phyloP scores from a whole-genome alignment of 2,113 vertebrate species.

The Callionymus lyra region DNA sequence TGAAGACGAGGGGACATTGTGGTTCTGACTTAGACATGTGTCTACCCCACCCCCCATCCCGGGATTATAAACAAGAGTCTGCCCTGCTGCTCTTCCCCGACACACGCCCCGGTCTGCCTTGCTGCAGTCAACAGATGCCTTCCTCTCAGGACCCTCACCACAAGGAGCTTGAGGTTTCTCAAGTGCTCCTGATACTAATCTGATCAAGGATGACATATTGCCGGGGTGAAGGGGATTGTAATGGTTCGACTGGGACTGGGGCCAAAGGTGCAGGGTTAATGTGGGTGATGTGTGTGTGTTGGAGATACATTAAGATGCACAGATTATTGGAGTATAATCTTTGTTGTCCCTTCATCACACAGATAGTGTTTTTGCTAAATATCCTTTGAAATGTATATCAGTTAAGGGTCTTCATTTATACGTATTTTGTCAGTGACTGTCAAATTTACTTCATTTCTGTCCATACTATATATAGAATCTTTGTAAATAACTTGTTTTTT shows the following conservation, averaged over 20 bases:
- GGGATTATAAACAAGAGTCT: constrained; percentile 20
- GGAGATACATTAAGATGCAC: not conserved
- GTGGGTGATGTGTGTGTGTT: constrained; percentile 1
- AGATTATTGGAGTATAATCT: no score
- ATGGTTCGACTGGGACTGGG: constrained; percentile 55
- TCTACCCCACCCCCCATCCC: not conserved
- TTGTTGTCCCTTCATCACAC: no score
- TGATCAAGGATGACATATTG: constrained; percentile 80
- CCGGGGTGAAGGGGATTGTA: constrained; percentile 76
- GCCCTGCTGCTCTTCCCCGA: constrained; percentile 1
- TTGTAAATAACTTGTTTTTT: no score
- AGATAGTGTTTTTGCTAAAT: no score
- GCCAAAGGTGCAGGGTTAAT: constrained; percentile 18
- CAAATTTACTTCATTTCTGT: no score
- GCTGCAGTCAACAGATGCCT: constrained; percentile 51
- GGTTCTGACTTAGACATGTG: constrained; percentile 4
- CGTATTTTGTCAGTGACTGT: no score
- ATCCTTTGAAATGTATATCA: no score
- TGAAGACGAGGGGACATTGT: constrained; percentile 3
- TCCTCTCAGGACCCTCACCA: constrained; percentile 41
- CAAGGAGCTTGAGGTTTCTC: constrained; percentile 60
- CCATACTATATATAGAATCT: no score
- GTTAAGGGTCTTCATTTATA: no score
- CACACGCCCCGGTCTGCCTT: constrained; percentile 7
- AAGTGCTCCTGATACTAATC: constrained; percentile 87